Evolutionary conservation across 37 sponge, comb jelly and placozoan genomes (phyloP).

Genomic region (Dysidea cf. avara): DNA sequence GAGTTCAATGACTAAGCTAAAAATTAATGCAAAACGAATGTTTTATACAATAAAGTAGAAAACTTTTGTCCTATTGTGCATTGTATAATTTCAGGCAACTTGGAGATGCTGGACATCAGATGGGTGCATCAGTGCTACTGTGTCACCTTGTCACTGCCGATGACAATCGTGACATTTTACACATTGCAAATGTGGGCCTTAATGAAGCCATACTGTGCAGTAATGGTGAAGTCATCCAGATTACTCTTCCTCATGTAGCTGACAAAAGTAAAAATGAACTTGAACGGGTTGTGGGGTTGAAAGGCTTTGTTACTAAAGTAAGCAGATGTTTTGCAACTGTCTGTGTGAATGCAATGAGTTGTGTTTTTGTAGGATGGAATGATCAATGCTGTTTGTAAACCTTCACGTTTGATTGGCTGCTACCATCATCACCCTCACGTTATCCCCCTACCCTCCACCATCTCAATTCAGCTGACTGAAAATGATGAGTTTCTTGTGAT

Average conservation of each 20-base stretch:
- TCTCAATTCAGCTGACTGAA: constrained; percentile 44
- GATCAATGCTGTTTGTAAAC: constrained; percentile 56
- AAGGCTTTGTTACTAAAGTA: constrained; percentile 80
- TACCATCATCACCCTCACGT: constrained; percentile 74
- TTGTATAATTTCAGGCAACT: constrained; percentile 66
- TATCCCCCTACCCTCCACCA: constrained; percentile 71
- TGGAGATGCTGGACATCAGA: constrained; percentile 38
- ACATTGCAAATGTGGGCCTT: constrained; percentile 72
- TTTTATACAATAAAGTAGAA: too few relatives aligned
- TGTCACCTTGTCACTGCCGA: constrained; percentile 54
- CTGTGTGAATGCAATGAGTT: background rate
- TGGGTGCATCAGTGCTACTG: constrained; percentile 60
- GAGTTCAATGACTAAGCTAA: too few relatives aligned
- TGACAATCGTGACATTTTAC: constrained; percentile 43
- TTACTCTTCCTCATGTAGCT: constrained; percentile 69
- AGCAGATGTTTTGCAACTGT: too few relatives aligned
- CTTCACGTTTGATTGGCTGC: constrained; percentile 65
- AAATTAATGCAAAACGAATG: too few relatives aligned
- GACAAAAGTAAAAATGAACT: constrained; percentile 56
- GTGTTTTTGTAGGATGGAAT: constrained; percentile 46
- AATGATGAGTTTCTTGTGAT: constrained; percentile 68
- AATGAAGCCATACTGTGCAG: constrained; percentile 78
- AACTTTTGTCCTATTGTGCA: too few relatives aligned
- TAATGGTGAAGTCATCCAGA: constrained; percentile 42
- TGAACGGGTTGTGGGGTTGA: constrained; percentile 36